Percentiles rank a stretch among this genome's conserved stretches.
phyloP scores from a whole-genome alignment of 2,888 invertebrate species.

The Sinhomidia bicolor region DNA sequence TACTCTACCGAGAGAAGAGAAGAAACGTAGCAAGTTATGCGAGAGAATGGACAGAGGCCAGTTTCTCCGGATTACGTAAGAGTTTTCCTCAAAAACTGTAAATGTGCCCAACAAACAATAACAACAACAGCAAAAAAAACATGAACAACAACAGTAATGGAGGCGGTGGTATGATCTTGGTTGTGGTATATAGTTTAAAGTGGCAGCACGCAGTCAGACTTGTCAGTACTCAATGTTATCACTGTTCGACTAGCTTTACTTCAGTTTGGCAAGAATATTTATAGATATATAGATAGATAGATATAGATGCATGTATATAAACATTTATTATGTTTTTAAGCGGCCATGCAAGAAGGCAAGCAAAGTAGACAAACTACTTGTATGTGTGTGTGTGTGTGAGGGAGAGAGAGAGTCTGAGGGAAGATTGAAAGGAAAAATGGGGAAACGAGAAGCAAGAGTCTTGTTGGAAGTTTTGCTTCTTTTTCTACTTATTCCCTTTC shows the following conservation, averaged over 20 bases:
- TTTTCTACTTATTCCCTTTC: slow-evolving; percentile 21
- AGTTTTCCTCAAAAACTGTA: slow-evolving; percentile 1
- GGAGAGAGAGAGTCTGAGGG: no score
- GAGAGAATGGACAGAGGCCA: background rate
- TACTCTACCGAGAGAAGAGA: background rate
- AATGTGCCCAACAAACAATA: slow-evolving; percentile 18
- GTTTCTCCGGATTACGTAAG: slow-evolving; percentile 1
- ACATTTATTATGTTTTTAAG: background rate
- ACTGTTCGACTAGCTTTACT: background rate
- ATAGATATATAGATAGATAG: no score
- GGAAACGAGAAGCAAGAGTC: slow-evolving; percentile 1
- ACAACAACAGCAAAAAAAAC: slow-evolving; percentile 9
- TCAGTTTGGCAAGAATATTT: slow-evolving; percentile 3
- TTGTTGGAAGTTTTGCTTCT: background rate
- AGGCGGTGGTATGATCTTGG: slow-evolving; percentile 21
- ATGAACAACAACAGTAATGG: background rate
- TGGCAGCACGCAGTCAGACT: background rate
- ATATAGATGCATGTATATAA: background rate
- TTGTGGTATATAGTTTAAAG: background rate
- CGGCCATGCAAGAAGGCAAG: background rate
- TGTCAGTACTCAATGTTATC: background rate
- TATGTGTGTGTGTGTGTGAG: no score
- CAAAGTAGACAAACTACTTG: background rate
- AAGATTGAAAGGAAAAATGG: background rate
- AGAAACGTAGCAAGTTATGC: background rate